Evolutionary conservation across 2,888 invertebrate genomes (phyloP).

Genomic region (Blera fallax): DNA sequence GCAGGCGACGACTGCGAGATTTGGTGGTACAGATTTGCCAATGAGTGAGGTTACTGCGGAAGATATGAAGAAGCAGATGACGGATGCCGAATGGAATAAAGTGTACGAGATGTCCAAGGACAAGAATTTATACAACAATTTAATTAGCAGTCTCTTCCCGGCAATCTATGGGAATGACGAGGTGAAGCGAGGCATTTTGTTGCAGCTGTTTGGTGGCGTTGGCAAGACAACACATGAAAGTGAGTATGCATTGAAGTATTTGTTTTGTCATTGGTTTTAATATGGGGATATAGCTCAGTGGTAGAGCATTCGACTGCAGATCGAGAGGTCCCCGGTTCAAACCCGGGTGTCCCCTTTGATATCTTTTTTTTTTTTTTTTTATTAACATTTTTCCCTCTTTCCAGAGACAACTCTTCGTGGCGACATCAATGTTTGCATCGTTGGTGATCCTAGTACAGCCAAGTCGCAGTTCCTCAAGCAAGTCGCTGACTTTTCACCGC

Average conservation of each 20-base stretch:
- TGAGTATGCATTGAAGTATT: slow-evolving; percentile 74
- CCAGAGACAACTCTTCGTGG: slow-evolving; percentile 94
- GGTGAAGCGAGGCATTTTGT: slow-evolving; percentile 93
- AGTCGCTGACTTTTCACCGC: slow-evolving; percentile 95
- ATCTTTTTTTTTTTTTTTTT: slow-evolving; percentile 45
- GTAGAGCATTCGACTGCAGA: slow-evolving; percentile 77
- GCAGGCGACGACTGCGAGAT: slow-evolving; percentile 91
- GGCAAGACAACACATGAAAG: slow-evolving; percentile 95
- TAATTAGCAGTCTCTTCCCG: slow-evolving; percentile 96
- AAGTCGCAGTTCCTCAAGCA: slow-evolving; percentile 98
- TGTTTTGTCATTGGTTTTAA: background rate
- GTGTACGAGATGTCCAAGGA: slow-evolving; percentile 98
- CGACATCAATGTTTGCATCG: slow-evolving; percentile 98
- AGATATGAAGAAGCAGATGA: slow-evolving; percentile 96
- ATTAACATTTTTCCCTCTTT: slow-evolving; percentile 10
- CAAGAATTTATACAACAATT: slow-evolving; percentile 92
- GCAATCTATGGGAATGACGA: slow-evolving; percentile 98
- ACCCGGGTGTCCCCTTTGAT: slow-evolving; percentile 75
- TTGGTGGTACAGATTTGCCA: slow-evolving; percentile 92
- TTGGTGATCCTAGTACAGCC: slow-evolving; percentile 99
- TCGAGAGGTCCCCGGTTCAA: slow-evolving; percentile 77
- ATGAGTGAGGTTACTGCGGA: slow-evolving; percentile 95
- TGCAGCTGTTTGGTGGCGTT: slow-evolving; percentile 99
- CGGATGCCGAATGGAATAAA: slow-evolving; percentile 96
- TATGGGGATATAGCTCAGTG: slow-evolving; percentile 75